These are phyloP conservation scores for Neodiprion virginianus DNA, from an alignment of 1,140 invertebrate genomes.

Conservation along the genomic window DNA sequence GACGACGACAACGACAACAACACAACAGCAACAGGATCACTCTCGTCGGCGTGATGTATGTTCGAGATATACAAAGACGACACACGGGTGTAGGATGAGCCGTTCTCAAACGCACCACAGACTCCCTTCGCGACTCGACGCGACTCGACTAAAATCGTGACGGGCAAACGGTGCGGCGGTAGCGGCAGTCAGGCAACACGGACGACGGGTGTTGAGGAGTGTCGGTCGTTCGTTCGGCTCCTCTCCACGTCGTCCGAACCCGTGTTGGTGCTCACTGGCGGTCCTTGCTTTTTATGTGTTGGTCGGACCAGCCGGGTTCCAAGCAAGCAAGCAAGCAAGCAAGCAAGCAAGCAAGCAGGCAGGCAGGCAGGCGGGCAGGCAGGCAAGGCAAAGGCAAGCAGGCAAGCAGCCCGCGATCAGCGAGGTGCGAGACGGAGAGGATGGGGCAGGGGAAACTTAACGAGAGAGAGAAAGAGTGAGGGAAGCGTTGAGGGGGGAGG, in stretches of 20 bases:
- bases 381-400: background rate
- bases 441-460: constrained; percentile 14
- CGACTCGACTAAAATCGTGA: constrained; percentile 34
- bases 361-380: background rate
- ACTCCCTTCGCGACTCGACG: constrained; percentile 32
- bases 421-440: constrained; percentile 18
- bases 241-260: too few species aligned
- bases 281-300: too few species aligned
- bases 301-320: too few species aligned
- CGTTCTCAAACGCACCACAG: background rate
- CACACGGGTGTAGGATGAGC: constrained; percentile 8
- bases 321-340: too few species aligned
- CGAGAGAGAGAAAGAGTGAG: constrained; percentile 31
- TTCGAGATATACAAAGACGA: background rate
- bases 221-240: background rate
- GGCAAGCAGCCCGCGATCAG: background rate
- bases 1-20: constrained; percentile 21
- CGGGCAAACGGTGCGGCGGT: constrained; percentile 21
- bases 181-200: too few species aligned
- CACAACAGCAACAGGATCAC: background rate
- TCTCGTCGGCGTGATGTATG: too few species aligned
- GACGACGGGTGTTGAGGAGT: background rate
- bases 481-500: constrained; percentile 14
- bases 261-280: too few species aligned
- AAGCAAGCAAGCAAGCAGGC: too few species aligned